Percentiles rank a stretch among this genome's conserved stretches.
Conservation (phyloP, 2,888 invertebrate genomes). For the Drosophila borealis region DNA sequence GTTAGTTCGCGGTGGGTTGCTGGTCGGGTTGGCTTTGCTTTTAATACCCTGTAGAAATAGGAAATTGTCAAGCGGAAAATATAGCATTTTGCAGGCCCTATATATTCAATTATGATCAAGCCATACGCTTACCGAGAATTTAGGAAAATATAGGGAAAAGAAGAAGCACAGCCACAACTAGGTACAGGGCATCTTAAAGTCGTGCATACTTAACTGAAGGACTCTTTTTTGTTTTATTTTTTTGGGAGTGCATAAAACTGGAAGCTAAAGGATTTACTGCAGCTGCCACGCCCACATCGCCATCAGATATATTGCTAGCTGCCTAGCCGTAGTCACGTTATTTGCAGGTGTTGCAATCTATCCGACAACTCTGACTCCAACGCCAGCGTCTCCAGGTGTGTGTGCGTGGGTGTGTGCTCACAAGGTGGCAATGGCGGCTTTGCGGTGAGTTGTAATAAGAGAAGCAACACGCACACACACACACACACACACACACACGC, state of each 20-base stretch:
- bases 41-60: slow-evolving; percentile 1
- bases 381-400: slow-evolving; percentile 28
- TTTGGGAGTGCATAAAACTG: slow-evolving; percentile 67
- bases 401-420: slow-evolving; percentile 20
- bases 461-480: slow-evolving; percentile 34
- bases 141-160: background rate
- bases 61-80: background rate
- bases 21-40: slow-evolving; percentile 18
- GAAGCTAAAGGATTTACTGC: slow-evolving; percentile 72
- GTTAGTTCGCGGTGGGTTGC: background rate
- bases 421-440: slow-evolving; percentile 51
- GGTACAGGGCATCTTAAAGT: background rate
- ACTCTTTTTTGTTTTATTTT: slow-evolving; percentile 24
- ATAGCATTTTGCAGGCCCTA: too few species aligned
- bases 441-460: slow-evolving; percentile 69
- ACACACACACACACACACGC: slow-evolving; percentile 25
- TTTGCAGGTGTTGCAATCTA: slow-evolving; percentile 82
- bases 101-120: too few species aligned
- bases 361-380: slow-evolving; percentile 56
- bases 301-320: slow-evolving; percentile 46
- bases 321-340: slow-evolving; percentile 78
- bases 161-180: background rate
- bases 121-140: too few species aligned
- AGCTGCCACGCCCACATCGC: slow-evolving; percentile 59
- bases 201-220: background rate